Evolutionary conservation across 2,797 vertebrate genomes (phyloP), one percentile per base, ranked within the genome.

Genomic region (Lepus townsendii): DNA sequence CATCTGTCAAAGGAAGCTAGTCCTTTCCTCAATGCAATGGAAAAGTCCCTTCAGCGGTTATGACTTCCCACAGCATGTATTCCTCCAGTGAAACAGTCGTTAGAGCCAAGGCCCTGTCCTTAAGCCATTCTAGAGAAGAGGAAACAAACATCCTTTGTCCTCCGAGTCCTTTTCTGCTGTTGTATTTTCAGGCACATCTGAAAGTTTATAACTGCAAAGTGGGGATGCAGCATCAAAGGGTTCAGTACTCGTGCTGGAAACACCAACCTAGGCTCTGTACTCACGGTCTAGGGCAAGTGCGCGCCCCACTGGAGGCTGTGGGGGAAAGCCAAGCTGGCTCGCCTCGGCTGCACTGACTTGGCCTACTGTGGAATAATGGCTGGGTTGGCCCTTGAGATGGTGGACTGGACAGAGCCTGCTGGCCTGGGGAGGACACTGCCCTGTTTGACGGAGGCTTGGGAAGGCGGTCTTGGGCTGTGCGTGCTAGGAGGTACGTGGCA

Each of bases 161-260:
- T 90, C n/a, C 62, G 91, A 82, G 26, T 38, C 38, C 65, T 66
- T 93, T 91, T 89, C 47, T 91, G 60, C 65, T 77, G 63, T 76
- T 91, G 83, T 26, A 87, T 76, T 93, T 80, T 83, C 78, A 79
- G 84, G 89, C 32, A 78, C 27, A 83, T 63, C 20, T 87, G 66
- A 80, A 79, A 71, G 24, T 72, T 63, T n/a, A 52, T 42, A 79
- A 47, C 26, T 83, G 62, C 95, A 80, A 90, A 30, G n/a, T 47
- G 24, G 54, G n/a, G 35, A 66, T 17, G 75, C 75, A 32, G n/a
- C 88, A 71, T 1, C 77, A 63, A 63, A 85, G n/a, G 50, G 71
- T 71, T 82, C 60, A 57, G 13, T 57, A 16, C 54, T 57, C 16
- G 54, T 57, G 35, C 66, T 9, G 16, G 68, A 79, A 88, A 47